Conservation (phyloP, 2,888 invertebrate species). For the Mactromeris polynyma region DNA sequence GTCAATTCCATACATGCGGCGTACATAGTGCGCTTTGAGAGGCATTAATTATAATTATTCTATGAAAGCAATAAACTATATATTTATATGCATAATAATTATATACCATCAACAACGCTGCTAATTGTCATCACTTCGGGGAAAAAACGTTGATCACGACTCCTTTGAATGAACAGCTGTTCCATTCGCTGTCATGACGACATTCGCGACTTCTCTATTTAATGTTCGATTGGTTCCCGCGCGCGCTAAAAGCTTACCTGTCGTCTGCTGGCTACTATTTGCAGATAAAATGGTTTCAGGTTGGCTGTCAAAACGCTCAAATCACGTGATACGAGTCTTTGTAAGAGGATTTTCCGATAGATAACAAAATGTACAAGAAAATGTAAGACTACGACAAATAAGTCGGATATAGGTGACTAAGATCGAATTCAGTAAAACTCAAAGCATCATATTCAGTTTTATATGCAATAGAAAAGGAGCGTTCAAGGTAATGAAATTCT, state of each 20-base stretch:
- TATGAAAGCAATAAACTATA: no score
- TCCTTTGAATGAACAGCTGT: constrained; percentile 1
- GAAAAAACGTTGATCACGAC: neutral
- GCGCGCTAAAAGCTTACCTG: neutral
- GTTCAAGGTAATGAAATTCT: neutral
- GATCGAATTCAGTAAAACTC: neutral
- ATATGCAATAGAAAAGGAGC: neutral
- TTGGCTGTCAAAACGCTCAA: neutral
- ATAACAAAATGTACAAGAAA: neutral
- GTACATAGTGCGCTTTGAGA: no score
- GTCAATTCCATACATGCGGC: no score
- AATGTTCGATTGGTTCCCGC: constrained; percentile 8
- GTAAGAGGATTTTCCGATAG: neutral
- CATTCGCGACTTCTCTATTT: constrained; percentile 1
- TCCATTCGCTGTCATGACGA: constrained; percentile 2
- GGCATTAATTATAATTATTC: no score
- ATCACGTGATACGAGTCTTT: neutral
- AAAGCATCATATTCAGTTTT: neutral
- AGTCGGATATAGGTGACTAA: no score
- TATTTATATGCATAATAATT: no score
- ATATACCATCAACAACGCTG: neutral
- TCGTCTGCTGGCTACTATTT: constrained; percentile 1
- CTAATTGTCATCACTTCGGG: neutral
- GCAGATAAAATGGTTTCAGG: neutral
- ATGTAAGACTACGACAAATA: neutral